These are phyloP conservation scores for Tauraco hartlaubi DNA, from an alignment of 2,797 vertebrate genomes.

Conservation along the genomic window DNA sequence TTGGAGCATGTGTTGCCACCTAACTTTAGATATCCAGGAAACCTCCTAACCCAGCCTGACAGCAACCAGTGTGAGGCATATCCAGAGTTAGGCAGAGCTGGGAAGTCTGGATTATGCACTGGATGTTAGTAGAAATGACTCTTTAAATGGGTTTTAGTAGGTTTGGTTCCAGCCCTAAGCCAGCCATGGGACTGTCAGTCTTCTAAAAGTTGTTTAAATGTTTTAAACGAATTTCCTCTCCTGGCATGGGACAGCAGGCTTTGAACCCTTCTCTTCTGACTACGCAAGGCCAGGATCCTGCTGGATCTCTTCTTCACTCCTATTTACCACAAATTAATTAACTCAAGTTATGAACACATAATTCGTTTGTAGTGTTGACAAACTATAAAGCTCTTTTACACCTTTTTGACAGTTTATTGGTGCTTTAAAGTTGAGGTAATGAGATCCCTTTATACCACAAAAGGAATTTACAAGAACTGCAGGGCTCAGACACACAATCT, in stretches of 20 bases:
- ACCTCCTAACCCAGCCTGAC: background rate
- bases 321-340: background rate
- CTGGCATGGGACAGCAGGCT: background rate
- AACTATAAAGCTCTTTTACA: constrained; percentile 33
- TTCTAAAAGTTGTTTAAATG: background rate
- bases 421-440: background rate
- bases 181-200: background rate
- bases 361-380: constrained; percentile 6
- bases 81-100: background rate
- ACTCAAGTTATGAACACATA: background rate
- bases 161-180: background rate
- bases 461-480: constrained; percentile 24
- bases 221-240: background rate
- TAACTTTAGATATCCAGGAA: background rate
- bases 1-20: background rate
- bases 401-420: constrained; percentile 4
- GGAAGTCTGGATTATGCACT: rapidly evolving
- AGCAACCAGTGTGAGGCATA: background rate
- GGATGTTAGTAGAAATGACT: background rate
- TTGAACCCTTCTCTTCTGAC: background rate
- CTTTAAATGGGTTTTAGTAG: background rate
- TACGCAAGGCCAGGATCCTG: background rate
- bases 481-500: background rate
- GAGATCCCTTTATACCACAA: constrained; percentile 9
- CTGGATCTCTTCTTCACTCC: background rate